A percentile compares a stretch with the other conserved stretches of the same genome.
Evolutionary conservation across 2,888 invertebrate genomes (phyloP).

Genomic region (Aporophyla lueneburgensis): DNA sequence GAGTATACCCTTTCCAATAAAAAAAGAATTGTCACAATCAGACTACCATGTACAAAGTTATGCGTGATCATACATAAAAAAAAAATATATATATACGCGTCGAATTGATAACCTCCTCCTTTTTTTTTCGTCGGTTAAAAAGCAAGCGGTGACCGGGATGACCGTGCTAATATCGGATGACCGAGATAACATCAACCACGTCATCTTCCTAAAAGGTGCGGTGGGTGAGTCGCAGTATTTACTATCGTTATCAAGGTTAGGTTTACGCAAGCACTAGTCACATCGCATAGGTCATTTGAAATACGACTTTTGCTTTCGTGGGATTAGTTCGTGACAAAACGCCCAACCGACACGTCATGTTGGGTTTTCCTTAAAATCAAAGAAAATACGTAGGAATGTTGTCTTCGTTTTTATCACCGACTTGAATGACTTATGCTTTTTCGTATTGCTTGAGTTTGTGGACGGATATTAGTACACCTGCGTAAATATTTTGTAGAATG

Average conservation of each 20-base stretch:
- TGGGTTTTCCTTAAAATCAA: slow-evolving; percentile 24
- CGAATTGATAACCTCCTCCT: too few relatives aligned
- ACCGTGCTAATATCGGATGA: slow-evolving; percentile 49
- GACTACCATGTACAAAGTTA: too few relatives aligned
- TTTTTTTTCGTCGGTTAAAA: too few relatives aligned
- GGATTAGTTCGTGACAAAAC: slow-evolving; percentile 19
- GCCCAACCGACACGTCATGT: slow-evolving; percentile 2
- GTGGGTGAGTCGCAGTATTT: slow-evolving; percentile 67
- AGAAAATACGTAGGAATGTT: neutral
- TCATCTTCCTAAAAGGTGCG: slow-evolving; percentile 58
- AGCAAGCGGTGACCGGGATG: slow-evolving; percentile 51
- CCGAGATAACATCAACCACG: slow-evolving; percentile 56
- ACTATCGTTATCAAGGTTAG: slow-evolving; percentile 64
- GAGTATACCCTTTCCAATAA: too few relatives aligned
- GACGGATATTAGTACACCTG: neutral
- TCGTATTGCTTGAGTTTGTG: slow-evolving; percentile 15
- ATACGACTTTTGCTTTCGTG: slow-evolving; percentile 41
- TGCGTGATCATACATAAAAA: too few relatives aligned
- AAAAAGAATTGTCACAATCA: too few relatives aligned
- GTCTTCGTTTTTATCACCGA: slow-evolving; percentile 10
- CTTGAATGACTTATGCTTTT: slow-evolving; percentile 5
- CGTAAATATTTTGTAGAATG: neutral
- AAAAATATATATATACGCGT: too few relatives aligned
- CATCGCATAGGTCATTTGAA: slow-evolving; percentile 44
- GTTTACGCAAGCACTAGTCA: slow-evolving; percentile 60